phyloP scores from a whole-genome alignment of 2,113 vertebrate species.

The Mystacornis crossleyi region DNA sequence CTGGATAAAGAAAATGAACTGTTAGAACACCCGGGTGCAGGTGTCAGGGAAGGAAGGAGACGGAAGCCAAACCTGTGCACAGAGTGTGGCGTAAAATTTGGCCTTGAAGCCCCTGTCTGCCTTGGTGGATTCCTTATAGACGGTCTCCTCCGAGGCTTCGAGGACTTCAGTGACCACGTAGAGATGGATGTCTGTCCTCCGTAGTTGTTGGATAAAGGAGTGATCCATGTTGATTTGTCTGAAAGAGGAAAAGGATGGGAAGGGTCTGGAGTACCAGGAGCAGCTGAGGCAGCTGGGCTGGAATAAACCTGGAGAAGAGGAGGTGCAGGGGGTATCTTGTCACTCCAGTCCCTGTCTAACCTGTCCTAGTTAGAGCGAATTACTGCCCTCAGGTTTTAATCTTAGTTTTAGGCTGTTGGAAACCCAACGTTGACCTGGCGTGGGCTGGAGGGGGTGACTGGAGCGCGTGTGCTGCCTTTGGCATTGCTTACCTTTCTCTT shows the following conservation, averaged over 20 bases:
- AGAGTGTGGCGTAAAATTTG: background rate
- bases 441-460: background rate
- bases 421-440: rapidly evolving
- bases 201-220: slow-evolving; percentile 57
- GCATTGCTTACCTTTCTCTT: slow-evolving; percentile 48
- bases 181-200: background rate
- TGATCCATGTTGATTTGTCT: slow-evolving; percentile 54
- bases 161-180: slow-evolving; percentile 61
- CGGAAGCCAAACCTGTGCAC: slow-evolving; percentile 39
- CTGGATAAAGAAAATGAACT: background rate
- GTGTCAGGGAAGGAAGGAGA: background rate
- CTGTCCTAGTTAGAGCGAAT: rapidly evolving
- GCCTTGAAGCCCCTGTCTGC: background rate
- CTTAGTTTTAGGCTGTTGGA: background rate
- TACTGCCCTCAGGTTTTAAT: rapidly evolving
- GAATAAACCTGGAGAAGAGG: background rate
- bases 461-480: rapidly evolving
- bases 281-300: background rate
- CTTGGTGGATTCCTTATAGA: background rate
- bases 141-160: slow-evolving; percentile 31
- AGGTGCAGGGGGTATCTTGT: rapidly evolving
- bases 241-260: background rate
- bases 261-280: background rate
- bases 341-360: background rate
- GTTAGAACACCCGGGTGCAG: background rate